Conservation (phyloP, 2,113 vertebrate genomes). For the Passer domesticus region DNA sequence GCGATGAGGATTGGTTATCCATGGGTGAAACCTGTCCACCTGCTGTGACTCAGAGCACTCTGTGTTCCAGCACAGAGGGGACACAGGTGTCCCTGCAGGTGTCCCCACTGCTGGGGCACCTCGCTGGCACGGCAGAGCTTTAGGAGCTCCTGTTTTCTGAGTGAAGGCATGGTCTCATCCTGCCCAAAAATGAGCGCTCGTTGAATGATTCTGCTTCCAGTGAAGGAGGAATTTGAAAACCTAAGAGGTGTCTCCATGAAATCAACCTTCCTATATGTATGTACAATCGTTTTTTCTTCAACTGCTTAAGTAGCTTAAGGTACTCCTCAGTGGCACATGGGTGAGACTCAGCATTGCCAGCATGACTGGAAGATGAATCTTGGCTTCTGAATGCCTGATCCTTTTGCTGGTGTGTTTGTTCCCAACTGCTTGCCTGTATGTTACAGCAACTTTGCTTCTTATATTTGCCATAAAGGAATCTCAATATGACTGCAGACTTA, state of each 20-base stretch:
- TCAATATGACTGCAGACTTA: neutral
- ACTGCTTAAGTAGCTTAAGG: neutral
- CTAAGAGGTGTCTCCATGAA: neutral
- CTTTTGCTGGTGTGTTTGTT: neutral
- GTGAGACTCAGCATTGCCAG: neutral
- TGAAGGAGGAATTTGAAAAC: neutral
- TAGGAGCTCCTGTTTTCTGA: rapidly evolving
- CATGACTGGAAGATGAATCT: neutral
- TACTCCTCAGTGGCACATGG: neutral
- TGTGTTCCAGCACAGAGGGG: neutral
- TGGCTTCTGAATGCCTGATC: neutral
- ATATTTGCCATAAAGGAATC: neutral
- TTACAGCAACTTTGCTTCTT: neutral
- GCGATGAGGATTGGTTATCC: neutral
- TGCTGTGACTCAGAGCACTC: neutral
- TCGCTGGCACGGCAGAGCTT: neutral
- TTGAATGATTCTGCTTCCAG: neutral
- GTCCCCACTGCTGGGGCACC: neutral
- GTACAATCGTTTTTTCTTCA: neutral
- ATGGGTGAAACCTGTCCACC: neutral
- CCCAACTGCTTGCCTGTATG: neutral
- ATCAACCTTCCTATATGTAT: neutral
- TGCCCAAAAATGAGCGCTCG: neutral
- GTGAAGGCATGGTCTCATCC: neutral
- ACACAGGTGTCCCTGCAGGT: neutral